Evolutionary conservation across 2,797 vertebrate genomes (phyloP), one percentile per base, ranked within the genome.

Genomic region (Melanotaenia maccullochi): DNA sequence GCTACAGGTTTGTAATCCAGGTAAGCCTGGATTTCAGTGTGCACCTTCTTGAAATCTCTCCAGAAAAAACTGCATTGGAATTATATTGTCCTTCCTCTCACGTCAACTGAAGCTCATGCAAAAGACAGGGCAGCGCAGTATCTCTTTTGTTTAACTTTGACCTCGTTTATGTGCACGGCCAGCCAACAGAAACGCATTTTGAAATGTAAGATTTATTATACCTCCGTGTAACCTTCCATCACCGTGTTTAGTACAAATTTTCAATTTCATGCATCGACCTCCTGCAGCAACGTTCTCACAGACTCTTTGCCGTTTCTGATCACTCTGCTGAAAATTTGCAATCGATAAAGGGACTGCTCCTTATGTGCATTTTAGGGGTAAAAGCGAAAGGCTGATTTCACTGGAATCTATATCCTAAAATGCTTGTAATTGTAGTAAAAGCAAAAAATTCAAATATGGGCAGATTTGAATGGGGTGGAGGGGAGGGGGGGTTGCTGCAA

Each of bases 111-210:
- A 57, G 47, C 16, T 20, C 20, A 4, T 42, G 35, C n/a, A 58
- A 63, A 4, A 3, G 18, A 42, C 7, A 13, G 2, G 5, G 13
- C 24, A 28, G 9, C 30, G 14, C 9, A 38, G 30, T 56, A 12
- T 60, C 58, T 69, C 13, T 18, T 73, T 61, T 56, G 30, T 36
- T 59, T 60, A 69, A 30, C 60, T 77, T 25, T 51, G 25, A 64
- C 49, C 58, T 72, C 58, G 24, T 59, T 64, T 49, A 14, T 30
- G 8, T 59, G 11, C 57, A n/a, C 13, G 32, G 38, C 22, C 8
- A 44, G 52, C 40, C 38, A 65, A 35, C 14, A 56, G 36, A 51
- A 65, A 33, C 60, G 62, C n/a, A 3, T 7, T 12, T 28, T 16
- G 33, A 65, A 52, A 73, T 52, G 6, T 49, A 9, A 33, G 60